phyloP scores from a whole-genome alignment of 2,888 invertebrate genomes.

The Epinotia demarniana region DNA sequence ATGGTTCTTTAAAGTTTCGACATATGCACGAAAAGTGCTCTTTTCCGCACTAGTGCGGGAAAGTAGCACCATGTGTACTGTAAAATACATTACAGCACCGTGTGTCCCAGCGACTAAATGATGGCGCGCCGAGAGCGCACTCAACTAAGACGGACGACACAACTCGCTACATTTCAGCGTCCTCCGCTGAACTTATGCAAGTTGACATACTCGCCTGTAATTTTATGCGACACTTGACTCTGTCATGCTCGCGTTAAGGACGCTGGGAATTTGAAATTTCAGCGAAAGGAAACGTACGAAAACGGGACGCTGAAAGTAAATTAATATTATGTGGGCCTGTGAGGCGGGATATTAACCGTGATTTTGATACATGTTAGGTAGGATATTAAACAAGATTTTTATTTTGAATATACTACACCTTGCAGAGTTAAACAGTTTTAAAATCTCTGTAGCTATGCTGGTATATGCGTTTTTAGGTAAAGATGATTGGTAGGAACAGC shows the following conservation, averaged over 20 bases:
- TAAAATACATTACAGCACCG: conserved; percentile 38
- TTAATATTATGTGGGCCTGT: not conserved
- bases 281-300: conserved; percentile 19
- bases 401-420: too few relatives aligned
- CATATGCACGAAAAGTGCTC: too few relatives aligned
- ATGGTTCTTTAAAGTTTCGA: too few relatives aligned
- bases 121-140: conserved; percentile 51
- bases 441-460: not conserved
- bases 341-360: not conserved
- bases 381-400: too few relatives aligned
- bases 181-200: conserved; percentile 58
- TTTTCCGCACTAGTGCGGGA: too few relatives aligned
- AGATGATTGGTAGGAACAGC: too few relatives aligned
- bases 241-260: conserved; percentile 31
- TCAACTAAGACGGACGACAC: conserved; percentile 51
- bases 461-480: not conserved
- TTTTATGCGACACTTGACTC: conserved; percentile 53
- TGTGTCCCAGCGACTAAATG: conserved; percentile 53
- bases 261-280: conserved; percentile 34
- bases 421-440: too few relatives aligned
- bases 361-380: not conserved
- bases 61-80: too few relatives aligned
- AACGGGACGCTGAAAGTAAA: not conserved
- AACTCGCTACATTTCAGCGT: conserved; percentile 48
- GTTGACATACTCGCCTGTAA: conserved; percentile 55